Conservation (phyloP, 1,140 invertebrate genomes). For the Galleria mellonella region DNA sequence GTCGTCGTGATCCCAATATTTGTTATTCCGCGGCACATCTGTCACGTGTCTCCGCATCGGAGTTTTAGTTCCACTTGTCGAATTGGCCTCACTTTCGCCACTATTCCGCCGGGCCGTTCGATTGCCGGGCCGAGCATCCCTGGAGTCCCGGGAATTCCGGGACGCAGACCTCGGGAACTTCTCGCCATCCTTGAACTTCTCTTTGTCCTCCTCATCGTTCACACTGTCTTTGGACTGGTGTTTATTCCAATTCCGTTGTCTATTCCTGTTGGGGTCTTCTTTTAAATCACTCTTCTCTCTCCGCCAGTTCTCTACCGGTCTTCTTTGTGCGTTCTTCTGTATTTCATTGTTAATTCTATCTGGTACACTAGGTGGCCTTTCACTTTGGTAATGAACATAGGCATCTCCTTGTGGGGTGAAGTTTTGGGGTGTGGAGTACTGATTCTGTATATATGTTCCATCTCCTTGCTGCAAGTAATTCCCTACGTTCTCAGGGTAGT, state of each 20-base stretch:
- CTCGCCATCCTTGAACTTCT: conserved; percentile 19
- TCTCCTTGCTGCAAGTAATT: conserved; percentile 63
- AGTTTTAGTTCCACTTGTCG: conserved; percentile 17
- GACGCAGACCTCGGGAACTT: conserved; percentile 19
- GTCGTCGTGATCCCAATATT: conserved; percentile 72
- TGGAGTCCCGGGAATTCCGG: conserved; percentile 26
- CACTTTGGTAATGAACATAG: conserved; percentile 20
- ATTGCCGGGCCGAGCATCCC: conserved; percentile 16
- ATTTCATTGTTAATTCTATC: conserved; percentile 52
- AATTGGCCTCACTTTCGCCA: conserved; percentile 16
- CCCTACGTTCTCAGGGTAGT: conserved; percentile 37
- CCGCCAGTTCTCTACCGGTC: conserved; percentile 52
- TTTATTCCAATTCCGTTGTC: conserved; percentile 37
- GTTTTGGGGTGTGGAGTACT: conserved; percentile 25
- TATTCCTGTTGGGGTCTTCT: conserved; percentile 48
- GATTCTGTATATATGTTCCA: conserved; percentile 53
- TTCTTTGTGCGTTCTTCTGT: conserved; percentile 34
- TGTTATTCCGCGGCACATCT: conserved; percentile 61
- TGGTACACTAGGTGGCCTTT: conserved; percentile 18
- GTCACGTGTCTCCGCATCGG: conserved; percentile 58
- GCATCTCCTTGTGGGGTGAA: conserved; percentile 33
- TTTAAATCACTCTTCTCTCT: conserved; percentile 42
- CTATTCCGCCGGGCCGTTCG: conserved; percentile 41
- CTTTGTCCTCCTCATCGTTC: conserved; percentile 40
- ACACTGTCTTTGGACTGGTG: conserved; percentile 47